A percentile compares a stretch with the other conserved stretches of the same genome.
Evolutionary conservation across 2,797 vertebrate species (phyloP).

Genomic region (Halcyon leucocephala): DNA sequence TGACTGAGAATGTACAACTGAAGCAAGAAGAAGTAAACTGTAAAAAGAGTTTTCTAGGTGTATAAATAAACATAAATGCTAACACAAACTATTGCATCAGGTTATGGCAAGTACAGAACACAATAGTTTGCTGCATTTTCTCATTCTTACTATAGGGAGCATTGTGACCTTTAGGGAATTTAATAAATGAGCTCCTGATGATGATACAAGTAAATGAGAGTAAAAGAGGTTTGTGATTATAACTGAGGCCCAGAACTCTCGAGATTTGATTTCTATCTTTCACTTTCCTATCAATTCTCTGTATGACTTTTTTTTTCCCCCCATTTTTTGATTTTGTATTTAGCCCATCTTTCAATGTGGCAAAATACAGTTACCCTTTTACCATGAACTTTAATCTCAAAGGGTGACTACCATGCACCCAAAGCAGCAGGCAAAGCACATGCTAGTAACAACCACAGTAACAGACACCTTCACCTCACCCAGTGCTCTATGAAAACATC

Average conservation of each 20-base stretch:
- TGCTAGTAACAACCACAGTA: rapidly evolving
- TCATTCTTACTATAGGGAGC: slow-evolving; percentile 27
- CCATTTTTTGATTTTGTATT: neutral
- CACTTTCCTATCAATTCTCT: neutral
- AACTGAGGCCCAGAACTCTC: neutral
- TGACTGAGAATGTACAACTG: slow-evolving; percentile 5
- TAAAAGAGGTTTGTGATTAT: neutral
- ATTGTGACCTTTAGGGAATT: neutral
- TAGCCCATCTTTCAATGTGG: neutral
- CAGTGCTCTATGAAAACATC: rapidly evolving
- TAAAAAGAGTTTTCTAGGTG: slow-evolving; percentile 37
- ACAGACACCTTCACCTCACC: neutral
- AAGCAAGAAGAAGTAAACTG: slow-evolving; percentile 35
- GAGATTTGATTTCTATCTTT: neutral
- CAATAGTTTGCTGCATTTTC: neutral
- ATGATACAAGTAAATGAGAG: neutral
- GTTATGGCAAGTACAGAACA: neutral
- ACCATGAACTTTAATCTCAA: neutral
- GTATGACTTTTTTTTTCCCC: neutral
- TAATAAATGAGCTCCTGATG: slow-evolving; percentile 16
- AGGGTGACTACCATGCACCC: neutral
- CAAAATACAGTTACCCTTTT: neutral
- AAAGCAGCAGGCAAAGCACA: neutral
- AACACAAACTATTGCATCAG: neutral
- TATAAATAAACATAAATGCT: slow-evolving; percentile 29